These are phyloP conservation scores for Peromyscus eremicus DNA, from an alignment of 2,797 vertebrate species.

Conservation along the genomic window DNA sequence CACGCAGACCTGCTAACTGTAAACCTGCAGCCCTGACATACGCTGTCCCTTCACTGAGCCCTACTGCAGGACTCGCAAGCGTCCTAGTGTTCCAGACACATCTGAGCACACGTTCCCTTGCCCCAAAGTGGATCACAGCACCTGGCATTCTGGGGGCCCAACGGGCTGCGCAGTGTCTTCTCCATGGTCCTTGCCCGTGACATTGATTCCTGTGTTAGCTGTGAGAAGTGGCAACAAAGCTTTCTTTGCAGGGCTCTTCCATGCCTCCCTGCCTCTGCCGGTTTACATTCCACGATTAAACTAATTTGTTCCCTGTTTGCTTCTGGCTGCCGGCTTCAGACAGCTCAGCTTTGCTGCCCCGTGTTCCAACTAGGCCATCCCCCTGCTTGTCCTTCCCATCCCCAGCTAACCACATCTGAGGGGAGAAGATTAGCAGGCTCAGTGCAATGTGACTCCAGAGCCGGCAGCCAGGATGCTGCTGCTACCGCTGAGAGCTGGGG, in stretches of 20 bases:
- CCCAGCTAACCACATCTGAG: slow-evolving; percentile 94
- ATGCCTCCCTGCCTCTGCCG: slow-evolving; percentile 87
- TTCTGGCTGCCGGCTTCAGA: slow-evolving; percentile 94
- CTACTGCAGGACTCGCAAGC: not conserved
- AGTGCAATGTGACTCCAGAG: slow-evolving; percentile 89
- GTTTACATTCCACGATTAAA: slow-evolving; percentile 89
- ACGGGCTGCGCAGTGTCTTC: not conserved
- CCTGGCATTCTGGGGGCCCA: no score
- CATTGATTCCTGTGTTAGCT: slow-evolving; percentile 79
- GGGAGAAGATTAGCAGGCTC: slow-evolving; percentile 95
- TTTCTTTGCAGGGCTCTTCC: slow-evolving; percentile 85
- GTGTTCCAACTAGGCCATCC: slow-evolving; percentile 92
- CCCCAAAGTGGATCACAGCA: not conserved
- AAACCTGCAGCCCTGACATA: not conserved
- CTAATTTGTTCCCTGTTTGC: slow-evolving; percentile 96
- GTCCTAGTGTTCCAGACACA: not conserved
- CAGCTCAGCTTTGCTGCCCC: slow-evolving; percentile 90
- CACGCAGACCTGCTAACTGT: not conserved
- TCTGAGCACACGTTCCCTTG: not conserved
- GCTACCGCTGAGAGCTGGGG: slow-evolving; percentile 49
- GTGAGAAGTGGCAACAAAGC: slow-evolving; percentile 85
- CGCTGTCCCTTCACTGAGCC: not conserved
- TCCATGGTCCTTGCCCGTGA: not conserved
- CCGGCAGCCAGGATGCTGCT: slow-evolving; percentile 61
- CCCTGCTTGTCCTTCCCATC: not conserved